phyloP scores from a whole-genome alignment of 2,797 vertebrate genomes.

The Chaenodraco wilsoni region DNA sequence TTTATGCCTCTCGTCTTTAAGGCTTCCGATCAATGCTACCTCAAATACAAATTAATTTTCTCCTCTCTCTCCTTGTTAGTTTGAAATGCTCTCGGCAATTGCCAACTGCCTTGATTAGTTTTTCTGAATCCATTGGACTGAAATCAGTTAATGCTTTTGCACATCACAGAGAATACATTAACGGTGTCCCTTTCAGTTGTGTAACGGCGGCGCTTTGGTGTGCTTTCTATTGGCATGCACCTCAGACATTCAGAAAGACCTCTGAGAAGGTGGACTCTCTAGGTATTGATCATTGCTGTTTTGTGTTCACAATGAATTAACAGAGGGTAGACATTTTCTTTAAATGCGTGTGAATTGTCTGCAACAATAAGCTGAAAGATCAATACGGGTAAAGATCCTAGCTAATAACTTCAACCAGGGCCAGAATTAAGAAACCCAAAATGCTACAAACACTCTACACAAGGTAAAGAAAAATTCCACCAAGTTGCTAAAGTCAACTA shows the following conservation, averaged over 20 bases:
- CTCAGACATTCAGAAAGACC: slow-evolving; percentile 31
- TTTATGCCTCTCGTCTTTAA: slow-evolving; percentile 68
- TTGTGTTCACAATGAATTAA: slow-evolving; percentile 68
- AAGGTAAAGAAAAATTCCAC: slow-evolving; percentile 38
- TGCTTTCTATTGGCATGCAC: slow-evolving; percentile 56
- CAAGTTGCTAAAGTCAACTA: slow-evolving; percentile 54
- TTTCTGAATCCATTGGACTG: slow-evolving; percentile 55
- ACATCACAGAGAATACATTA: slow-evolving; percentile 64
- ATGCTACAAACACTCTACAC: slow-evolving; percentile 15
- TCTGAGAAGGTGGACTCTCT: slow-evolving; percentile 50
- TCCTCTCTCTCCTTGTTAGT: slow-evolving; percentile 72
- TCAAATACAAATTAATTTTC: slow-evolving; percentile 79
- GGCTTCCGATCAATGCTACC: slow-evolving; percentile 77
- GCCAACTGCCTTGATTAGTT: slow-evolving; percentile 60
- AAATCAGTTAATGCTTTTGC: slow-evolving; percentile 63
- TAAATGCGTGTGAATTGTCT: slow-evolving; percentile 63
- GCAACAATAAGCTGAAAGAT: slow-evolving; percentile 57
- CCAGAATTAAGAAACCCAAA: slow-evolving; percentile 37
- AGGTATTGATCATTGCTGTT: slow-evolving; percentile 56
- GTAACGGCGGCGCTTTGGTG: slow-evolving; percentile 38
- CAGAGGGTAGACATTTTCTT: slow-evolving; percentile 41
- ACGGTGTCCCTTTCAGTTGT: slow-evolving; percentile 54
- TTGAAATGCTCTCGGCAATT: slow-evolving; percentile 71
- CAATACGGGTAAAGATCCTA: slow-evolving; percentile 53
- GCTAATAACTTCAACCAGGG: slow-evolving; percentile 51